These are phyloP conservation scores for Rousettus madagascariensis DNA, from an alignment of 2,797 vertebrate species.

Conservation along the genomic window DNA sequence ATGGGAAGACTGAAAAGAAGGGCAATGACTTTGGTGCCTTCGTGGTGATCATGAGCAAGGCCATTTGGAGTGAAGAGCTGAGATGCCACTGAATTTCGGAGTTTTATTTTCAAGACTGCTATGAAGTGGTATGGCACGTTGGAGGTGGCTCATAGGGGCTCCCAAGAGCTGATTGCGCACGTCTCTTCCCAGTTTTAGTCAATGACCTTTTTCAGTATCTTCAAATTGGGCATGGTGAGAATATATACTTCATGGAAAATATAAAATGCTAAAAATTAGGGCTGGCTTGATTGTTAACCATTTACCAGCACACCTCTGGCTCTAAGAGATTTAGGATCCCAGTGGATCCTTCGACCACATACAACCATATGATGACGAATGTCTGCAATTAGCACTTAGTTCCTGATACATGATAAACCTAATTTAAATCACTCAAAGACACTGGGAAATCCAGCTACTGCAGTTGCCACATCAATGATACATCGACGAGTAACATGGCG, in stretches of 20 bases:
- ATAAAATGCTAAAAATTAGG: neutral
- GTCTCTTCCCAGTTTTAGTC: neutral
- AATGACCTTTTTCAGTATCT: neutral
- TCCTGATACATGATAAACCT: conserved; percentile 25
- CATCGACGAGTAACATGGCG: neutral
- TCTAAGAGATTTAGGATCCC: neutral
- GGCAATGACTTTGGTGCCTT: neutral
- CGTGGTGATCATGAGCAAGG: too few relatives aligned
- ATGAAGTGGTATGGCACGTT: neutral
- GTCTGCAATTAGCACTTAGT: neutral
- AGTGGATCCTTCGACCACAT: conserved; percentile 19
- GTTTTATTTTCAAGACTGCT: neutral
- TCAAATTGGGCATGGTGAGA: neutral
- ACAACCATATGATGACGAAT: neutral
- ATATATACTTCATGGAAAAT: neutral
- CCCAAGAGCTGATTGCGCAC: neutral
- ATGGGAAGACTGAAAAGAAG: neutral
- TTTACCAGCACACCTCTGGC: neutral
- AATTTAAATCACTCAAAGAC: conserved; percentile 16
- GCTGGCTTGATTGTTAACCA: neutral
- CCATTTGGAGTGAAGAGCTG: neutral
- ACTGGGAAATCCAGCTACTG: neutral
- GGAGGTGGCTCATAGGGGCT: neutral
- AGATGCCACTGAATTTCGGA: neutral
- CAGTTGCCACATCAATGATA: neutral